Percentiles rank a stretch among this genome's conserved stretches.
These are phyloP conservation scores for Oncorhynchus nerka DNA, from an alignment of 2,113 vertebrate genomes.

Conservation along the genomic window DNA sequence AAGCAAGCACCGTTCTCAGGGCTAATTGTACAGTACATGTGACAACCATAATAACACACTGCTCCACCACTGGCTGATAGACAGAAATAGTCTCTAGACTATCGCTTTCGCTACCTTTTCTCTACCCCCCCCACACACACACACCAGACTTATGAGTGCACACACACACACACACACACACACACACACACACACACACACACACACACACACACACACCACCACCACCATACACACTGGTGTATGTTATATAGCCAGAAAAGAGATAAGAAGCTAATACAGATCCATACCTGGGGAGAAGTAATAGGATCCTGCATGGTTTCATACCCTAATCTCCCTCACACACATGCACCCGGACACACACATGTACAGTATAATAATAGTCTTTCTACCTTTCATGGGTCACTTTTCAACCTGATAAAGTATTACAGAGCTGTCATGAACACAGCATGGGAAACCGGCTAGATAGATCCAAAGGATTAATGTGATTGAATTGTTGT, in stretches of 20 bases:
- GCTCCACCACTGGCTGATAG: no score
- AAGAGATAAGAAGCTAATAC: conserved; percentile 55
- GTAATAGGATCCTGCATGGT: not conserved
- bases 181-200: conserved; percentile 18
- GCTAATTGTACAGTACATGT: conserved; percentile 29
- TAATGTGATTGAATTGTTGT: no score
- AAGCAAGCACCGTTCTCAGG: conserved; percentile 31
- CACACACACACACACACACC: conserved; percentile 22
- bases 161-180: conserved; percentile 20
- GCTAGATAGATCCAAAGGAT: no score
- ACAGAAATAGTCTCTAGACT: no score
- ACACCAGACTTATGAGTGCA: conserved; percentile 20
- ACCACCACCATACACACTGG: not conserved
- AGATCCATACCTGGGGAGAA: conserved; percentile 5
- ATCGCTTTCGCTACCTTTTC: not conserved
- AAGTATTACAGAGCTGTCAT: no score
- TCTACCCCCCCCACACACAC: not conserved
- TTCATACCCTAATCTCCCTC: not conserved
- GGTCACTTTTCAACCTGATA: not conserved
- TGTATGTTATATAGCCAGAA: conserved; percentile 58
- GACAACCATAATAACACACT: no score
- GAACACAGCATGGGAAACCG: not conserved
- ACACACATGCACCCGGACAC: not conserved
- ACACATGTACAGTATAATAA: not conserved
- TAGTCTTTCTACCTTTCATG: not conserved